Base-by-base conservation (phyloP, 92 coral and sea anemone genomes). In the Montipora capitata region DNA sequence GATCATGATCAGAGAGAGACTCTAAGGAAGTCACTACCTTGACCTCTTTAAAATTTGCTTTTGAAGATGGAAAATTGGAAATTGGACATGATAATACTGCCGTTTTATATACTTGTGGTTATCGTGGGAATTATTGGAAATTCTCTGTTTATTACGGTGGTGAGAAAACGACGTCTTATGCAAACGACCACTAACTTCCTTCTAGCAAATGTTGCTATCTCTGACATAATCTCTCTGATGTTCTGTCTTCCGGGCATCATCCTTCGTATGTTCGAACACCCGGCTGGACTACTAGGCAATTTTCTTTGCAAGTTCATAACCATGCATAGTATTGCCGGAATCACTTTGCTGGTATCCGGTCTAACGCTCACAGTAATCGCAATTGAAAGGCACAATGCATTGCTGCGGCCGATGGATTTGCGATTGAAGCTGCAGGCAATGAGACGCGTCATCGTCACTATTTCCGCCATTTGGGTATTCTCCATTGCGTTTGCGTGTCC, bases 221-320 rank as follows among this genome's bases (percentile, higher is more conserved):
- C 98, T 3, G 94, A 95, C 54, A 61, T 95, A 1, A 52, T 91
- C 39, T 90, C 89, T 14, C 41, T 93, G 68, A 38, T 95, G 15
- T 93, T 87, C 81, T 93, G 93, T 17, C 43, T 95, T 17, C 94
- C 94, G 63, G 95, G 92, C n/a, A 79, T 81, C 4, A 79, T 78
- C 43, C 35, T 87, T 18, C 83, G 73, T 42, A 67, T 63, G 58
- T 78, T 73, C 41, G 73, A 68, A 17, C 94, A 93, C 78, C 94
- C 90, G 0, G 72, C 70, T 2, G 98, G 98, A 13, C 54, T 13
- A 7, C 77, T 88, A 0, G 94, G 98, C 43, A 85, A 90, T 59
- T 90, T 90, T 76, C 84, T 95, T 10, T 95, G 98, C 52, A 95
- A 95, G 80, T 95, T 95, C 62, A 91, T 95, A 2, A 90, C 96